phyloP scores from a whole-genome alignment of 2,797 vertebrate species.

The Darevskia mixta region DNA sequence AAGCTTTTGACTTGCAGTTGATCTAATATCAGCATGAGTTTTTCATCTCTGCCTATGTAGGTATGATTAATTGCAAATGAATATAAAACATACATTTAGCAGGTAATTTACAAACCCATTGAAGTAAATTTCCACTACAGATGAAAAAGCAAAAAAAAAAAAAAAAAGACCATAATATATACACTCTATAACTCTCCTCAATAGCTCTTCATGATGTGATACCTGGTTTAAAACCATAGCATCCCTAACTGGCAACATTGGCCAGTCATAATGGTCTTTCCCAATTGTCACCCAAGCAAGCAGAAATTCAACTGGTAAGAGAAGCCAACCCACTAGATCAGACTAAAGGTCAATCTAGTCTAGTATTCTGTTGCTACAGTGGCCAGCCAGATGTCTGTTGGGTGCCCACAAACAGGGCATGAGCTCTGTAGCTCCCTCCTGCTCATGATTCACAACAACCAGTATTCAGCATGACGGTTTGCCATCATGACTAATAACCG shows the following conservation, averaged over 20 bases:
- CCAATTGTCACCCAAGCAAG: not conserved
- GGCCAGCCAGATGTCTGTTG: no score
- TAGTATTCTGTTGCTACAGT: no score
- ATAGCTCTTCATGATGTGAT: not conserved
- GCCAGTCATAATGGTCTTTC: not conserved
- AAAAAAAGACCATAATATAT: no score
- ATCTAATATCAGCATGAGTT: slow-evolving; percentile 24
- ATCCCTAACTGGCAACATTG: not conserved
- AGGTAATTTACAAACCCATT: slow-evolving; percentile 16
- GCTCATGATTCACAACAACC: no score
- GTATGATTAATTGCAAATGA: slow-evolving; percentile 43
- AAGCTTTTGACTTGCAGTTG: slow-evolving; percentile 36
- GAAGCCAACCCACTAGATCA: not conserved
- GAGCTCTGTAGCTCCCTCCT: no score
- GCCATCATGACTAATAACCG: no score
- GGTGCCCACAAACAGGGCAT: no score
- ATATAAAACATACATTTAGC: slow-evolving; percentile 22
- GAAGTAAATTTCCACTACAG: not conserved
- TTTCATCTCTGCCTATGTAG: slow-evolving; percentile 33
- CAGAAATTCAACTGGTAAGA: not conserved
- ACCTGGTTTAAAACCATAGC: not conserved
- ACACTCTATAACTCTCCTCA: not conserved
- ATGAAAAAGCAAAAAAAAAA: not conserved
- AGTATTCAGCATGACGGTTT: no score
- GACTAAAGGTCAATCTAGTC: no score